Base-by-base conservation (phyloP, 2,797 vertebrate species). In the Galago senegalensis region DNA sequence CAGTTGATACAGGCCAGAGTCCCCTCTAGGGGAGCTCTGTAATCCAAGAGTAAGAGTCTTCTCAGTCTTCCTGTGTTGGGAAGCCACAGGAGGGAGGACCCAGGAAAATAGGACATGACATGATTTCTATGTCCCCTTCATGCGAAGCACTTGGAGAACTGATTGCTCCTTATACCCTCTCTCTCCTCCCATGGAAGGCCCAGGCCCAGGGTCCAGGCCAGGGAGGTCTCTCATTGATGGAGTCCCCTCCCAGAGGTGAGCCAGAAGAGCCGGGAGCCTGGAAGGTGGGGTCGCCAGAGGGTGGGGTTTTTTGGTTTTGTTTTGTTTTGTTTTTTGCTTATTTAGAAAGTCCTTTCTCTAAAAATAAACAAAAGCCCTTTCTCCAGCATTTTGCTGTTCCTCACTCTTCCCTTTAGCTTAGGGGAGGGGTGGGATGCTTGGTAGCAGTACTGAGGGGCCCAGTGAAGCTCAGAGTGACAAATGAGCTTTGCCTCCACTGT, bases 311-410 rank as follows among this genome's bases (percentile, higher is more conserved):
- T n/a, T n/a, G n/a, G n/a, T 43, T 43, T 43, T 34, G 2, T 34
- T 34, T 34, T 34, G 34, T 34, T 34, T 34, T 34, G 34, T 34
- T 34, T 34, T 34, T n/a, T 82, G 16, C n/a, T 58, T 29, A 2
- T 46, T 67, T 88, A 75, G 61, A 88, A 95, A 87, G 27, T 67
- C 31, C 65, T 67, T 67, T 67, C 31, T 67, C 65, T 67, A 67
- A 67, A 67, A 67, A 67, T 67, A 67, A 67, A 67, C 34, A 65
- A 65, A 67, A 20, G 7, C 25, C 29, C 37, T 96, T 92, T 75
- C 31, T 49, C 29, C 21, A 37, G 18, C 7, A 60, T 37, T 85
- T 23, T 60, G 37, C n/a, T 65, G 5, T 37, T 70, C 34, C 40
- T 94, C 7, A 31, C 18, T 46, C 67, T 89, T 80, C 23, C 60